phyloP scores from a whole-genome alignment of 2,888 invertebrate species.

The Sipunculus nudus region DNA sequence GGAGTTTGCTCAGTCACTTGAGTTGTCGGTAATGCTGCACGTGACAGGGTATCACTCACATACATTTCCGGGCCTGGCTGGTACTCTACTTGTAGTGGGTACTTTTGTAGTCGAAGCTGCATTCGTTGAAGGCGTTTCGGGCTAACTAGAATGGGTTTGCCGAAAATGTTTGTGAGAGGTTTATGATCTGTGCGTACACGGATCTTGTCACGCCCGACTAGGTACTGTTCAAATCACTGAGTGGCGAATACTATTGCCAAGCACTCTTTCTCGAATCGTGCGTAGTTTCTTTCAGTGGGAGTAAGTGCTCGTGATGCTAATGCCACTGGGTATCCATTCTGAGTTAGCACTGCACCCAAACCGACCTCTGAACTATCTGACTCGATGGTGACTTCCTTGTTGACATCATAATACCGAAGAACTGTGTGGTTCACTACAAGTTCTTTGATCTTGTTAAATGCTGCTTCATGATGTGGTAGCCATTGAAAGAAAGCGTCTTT shows the following conservation, averaged over 20 bases:
- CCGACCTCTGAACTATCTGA: neutral
- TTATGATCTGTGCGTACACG: neutral
- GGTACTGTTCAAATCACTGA: neutral
- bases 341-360: neutral
- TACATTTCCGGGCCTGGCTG: too few relatives aligned
- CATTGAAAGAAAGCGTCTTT: neutral
- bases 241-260: neutral
- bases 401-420: neutral
- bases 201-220: neutral
- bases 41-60: too few relatives aligned
- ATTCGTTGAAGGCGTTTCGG: neutral
- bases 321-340: neutral
- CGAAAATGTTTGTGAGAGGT: neutral
- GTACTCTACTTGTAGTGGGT: too few relatives aligned
- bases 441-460: neutral
- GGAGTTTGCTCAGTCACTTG: too few relatives aligned
- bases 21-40: too few relatives aligned
- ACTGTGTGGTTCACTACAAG: neutral
- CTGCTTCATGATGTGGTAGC: neutral
- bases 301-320: too few relatives aligned
- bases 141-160: neutral
- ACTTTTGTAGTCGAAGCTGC: too few relatives aligned
- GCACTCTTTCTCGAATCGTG: neutral
- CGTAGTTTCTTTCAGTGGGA: slow-evolving; percentile 2
- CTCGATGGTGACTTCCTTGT: neutral